Evolutionary conservation across 2,888 invertebrate species (phyloP), one percentile per base, ranked within the genome.

Genomic region (Anthophora plumipes): DNA sequence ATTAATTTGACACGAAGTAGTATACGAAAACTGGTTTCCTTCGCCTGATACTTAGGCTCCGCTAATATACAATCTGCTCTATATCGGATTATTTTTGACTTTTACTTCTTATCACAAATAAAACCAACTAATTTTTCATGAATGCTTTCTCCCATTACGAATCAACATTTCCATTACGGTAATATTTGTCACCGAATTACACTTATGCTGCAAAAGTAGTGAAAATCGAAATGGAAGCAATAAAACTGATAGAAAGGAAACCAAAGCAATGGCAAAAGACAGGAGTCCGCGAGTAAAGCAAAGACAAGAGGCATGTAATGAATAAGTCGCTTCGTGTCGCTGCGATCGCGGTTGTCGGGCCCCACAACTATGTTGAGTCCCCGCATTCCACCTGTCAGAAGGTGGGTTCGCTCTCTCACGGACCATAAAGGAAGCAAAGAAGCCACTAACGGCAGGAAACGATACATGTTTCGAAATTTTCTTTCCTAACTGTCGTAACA

Each of bases 361-460:
- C 87, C 88, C 84, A 80, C 87, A 85, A 80, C 80, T 77, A 77
- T 52, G 77, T 75, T 78, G 73, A 80, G 72, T 12, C 72, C 74
- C 85, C 80, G 83, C 90, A 90, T 89, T 90, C 91, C 90, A 91
- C 91, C 91, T 91, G 91, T 90, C 90, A 89, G 87, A 89, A 90
- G 88, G 86, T 87, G 79, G 82, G 79, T 75, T 71, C 79, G 74
- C 83, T 70, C 80, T 80, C 72, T 75, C 84, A 66, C 84, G 71
- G 50, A 52, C 57, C 66, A 76, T 70, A 72, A 74, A 78, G 68
- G 73, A 79, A 82, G 63, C 64, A 54, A 68, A 37, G 67, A 70
- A 74, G 52, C 70, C 73, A 66, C 74, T 68, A 76, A 78, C 70
- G 54, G 55, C 73, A 57, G 57, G 59, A 68, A 83, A 64, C 72